Percentiles rank a stretch among this genome's conserved stretches.
Evolutionary conservation across 1,140 invertebrate species (phyloP).

Genomic region (Lordiphosa collinella): DNA sequence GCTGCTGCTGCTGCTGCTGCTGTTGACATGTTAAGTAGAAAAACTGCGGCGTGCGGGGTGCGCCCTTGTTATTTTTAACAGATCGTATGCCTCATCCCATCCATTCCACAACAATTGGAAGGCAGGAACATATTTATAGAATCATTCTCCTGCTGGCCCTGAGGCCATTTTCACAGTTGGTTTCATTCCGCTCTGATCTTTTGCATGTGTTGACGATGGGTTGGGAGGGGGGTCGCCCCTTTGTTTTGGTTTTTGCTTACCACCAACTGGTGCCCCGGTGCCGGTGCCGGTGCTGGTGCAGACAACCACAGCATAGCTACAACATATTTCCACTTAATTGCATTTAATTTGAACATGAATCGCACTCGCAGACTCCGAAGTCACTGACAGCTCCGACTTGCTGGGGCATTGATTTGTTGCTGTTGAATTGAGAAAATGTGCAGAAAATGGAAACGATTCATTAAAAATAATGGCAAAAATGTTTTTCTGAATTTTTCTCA

Average conservation of each 20-base stretch:
- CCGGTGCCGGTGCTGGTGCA: no score
- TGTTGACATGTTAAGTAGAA: no score
- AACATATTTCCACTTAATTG: conserved; percentile 6
- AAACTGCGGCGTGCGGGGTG: no score
- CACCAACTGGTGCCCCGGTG: not conserved
- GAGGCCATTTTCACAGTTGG: conserved; percentile 8
- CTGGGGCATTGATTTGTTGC: not conserved
- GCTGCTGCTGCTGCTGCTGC: no score
- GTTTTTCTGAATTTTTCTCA: no score
- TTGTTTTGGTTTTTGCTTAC: no score
- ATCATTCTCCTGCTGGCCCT: not conserved
- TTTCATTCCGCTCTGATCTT: conserved; percentile 7
- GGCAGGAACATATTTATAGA: conserved; percentile 1
- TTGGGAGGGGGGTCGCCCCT: no score
- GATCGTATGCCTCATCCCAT: no score
- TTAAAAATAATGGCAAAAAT: no score
- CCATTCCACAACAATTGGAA: not conserved
- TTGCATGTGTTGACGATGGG: conserved; percentile 2
- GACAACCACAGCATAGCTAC: not conserved
- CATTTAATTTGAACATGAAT: conserved; percentile 3
- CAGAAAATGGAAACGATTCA: no score
- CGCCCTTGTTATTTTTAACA: no score
- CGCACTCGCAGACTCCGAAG: not conserved
- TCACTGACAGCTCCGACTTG: not conserved
- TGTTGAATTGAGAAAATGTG: not conserved